A percentile compares a stretch with the other conserved stretches of the same genome.
Evolutionary conservation across 2,797 vertebrate species (phyloP).

Genomic region (Sebastes diaconus): DNA sequence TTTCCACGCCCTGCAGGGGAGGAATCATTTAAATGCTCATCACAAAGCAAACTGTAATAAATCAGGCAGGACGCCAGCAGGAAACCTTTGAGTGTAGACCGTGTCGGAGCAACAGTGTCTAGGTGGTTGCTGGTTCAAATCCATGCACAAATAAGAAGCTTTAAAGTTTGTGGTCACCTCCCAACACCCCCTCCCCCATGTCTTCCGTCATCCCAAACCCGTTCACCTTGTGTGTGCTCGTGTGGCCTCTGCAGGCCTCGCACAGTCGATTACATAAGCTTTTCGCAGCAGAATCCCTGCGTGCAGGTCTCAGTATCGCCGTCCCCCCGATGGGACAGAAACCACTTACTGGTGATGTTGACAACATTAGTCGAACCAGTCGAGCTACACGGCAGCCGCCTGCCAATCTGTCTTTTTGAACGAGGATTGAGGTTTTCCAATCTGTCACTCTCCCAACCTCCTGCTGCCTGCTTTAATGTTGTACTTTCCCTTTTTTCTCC

Average conservation of each 20-base stretch:
- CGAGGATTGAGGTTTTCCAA: constrained; percentile 38
- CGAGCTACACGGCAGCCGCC: not conserved
- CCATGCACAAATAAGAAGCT: not conserved
- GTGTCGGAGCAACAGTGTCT: not conserved
- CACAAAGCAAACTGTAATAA: constrained; percentile 35
- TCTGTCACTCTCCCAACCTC: constrained; percentile 19
- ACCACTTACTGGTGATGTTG: constrained; percentile 31
- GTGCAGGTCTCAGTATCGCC: constrained; percentile 9
- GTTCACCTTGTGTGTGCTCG: not conserved
- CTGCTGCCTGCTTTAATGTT: constrained; percentile 5
- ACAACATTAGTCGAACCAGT: constrained; percentile 12
- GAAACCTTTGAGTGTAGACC: not conserved
- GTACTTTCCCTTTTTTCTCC: not conserved
- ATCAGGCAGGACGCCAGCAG: constrained; percentile 3
- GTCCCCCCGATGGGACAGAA: constrained; percentile 21
- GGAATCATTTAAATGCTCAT: constrained; percentile 25
- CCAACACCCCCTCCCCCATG: accelerated
- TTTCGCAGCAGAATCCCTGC: constrained; percentile 14
- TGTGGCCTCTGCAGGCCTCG: constrained; percentile 8
- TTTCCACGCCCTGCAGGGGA: constrained; percentile 57
- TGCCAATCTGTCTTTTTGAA: constrained; percentile 42
- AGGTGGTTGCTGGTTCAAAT: constrained; percentile 29
- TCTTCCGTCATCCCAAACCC: not conserved
- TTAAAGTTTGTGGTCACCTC: not conserved
- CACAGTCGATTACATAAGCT: constrained; percentile 41